Base-by-base conservation (phyloP, 2,888 invertebrate genomes). In the Drosophila nigricruria region DNA sequence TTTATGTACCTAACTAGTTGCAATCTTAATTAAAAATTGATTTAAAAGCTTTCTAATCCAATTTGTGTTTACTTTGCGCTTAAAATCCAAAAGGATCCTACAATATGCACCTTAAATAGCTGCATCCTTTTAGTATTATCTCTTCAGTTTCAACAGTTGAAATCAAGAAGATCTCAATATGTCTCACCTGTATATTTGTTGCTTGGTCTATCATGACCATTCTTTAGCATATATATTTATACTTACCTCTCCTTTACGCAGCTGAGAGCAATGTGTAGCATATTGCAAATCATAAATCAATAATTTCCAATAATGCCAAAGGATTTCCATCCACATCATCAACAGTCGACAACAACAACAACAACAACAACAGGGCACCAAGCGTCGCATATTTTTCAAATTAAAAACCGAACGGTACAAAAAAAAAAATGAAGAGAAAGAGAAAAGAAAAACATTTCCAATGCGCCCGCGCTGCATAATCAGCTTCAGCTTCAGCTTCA, bases 311-410 rank as follows among this genome's bases (percentile, higher is more conserved):
- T 78, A 66, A 71, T 72, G 61, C 70, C 67, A 78, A 88, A 81
- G 79, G 81, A 79, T 81, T 82, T 71, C 77, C 79, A 75, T 61
- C 73, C 53, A 65, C 75, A 66, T 61, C 69, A 60, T 59, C 70
- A 57, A 56, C 50, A 65, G 27, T 58, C 71, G 63, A 53, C 58
- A 61, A 63, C 47, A 61, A n/a, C 66, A 50, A 52, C 53, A 53
- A 53, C 53, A 38, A n/a, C n/a, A 50, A 52, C 53, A 53, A 53
- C 53, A 38, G 10, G 12, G 42, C 54, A 68, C 60, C 70, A 59
- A 65, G 65, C 69, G 62, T 72, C 88, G 88, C 92, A 91, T 92
- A 92, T 92, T 92, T 91, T 89, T 81, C 83, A 87, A 90, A 92
- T 92, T 92, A 91, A 89, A 89, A 87, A 72, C 52, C 65, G 45